Base-by-base conservation (phyloP, 2,113 vertebrate genomes). In the Peromyscus leucopus region DNA sequence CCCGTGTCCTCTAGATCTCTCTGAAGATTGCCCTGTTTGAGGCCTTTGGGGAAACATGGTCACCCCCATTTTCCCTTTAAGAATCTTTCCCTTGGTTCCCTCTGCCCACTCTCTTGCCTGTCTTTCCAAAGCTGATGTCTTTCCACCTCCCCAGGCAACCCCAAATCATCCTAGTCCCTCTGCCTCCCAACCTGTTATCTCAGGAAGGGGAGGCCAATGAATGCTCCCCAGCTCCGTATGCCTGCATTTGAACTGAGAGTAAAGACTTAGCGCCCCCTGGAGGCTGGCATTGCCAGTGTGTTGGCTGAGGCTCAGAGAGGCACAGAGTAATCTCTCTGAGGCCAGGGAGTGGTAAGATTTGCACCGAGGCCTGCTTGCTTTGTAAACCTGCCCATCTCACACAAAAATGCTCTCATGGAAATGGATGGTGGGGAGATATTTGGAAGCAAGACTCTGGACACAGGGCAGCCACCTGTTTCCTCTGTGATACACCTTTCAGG, bases 371-470 rank as follows among this genome's bases (percentile, higher is more conserved):
- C 26, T 28, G 28, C 26, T 9, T 24, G 13, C 33, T 24, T 36
- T 7, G 33, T 5, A 55, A 17, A 4, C 9, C 57, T 15, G 31
- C 24, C 19, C 6, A 0, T 1, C 12, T 42, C 86, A 31, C 0
- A 5, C 0, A 5, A 33, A 87, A 28, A 80, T 46, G 0, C 4
- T 26, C 19, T 55, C 3, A 0, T 0, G 0, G 69, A 19, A 8
- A 4, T 4, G 0, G 36, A 1, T 5, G 10, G 1, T 42, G 36
- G 75, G 19, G 51, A 33, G 5, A 7, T 7, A 22, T 42, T 1
- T 3, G 48, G 84, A 39, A 67, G 33, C 3, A 0, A 2, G 15
- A 24, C 39, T 13, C 79, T 26, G 28, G n/a, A 17, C 26, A 17
- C 63, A 12, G 39, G 7, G 5, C 19, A 76, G 39, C 57, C n/a